Percentiles rank a stretch among this genome's conserved stretches.
These are phyloP conservation scores for Drosophila ustulata DNA, from an alignment of 2,888 invertebrate genomes.

Conservation along the genomic window DNA sequence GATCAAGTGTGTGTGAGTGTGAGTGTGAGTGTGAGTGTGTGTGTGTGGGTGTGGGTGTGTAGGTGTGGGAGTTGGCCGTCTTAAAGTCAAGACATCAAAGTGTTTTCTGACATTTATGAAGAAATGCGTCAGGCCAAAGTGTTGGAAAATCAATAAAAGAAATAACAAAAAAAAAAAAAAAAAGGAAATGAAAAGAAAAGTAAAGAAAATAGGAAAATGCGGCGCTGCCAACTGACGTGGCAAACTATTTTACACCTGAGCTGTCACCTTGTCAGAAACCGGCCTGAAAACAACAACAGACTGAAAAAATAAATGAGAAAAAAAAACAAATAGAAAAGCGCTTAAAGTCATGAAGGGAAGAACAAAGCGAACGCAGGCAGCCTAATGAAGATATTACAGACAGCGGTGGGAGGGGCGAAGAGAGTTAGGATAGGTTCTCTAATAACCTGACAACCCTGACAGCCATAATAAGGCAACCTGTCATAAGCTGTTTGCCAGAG, in stretches of 20 bases:
- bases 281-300: conserved; percentile 33
- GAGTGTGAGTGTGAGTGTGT: conserved; percentile 10
- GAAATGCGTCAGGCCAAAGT: conserved; percentile 55
- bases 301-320: conserved; percentile 21
- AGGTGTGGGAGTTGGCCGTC: conserved; percentile 39
- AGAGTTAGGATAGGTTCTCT: conserved; percentile 32
- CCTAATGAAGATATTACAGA: conserved; percentile 67
- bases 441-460: conserved; percentile 71
- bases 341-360: conserved; percentile 51
- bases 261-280: conserved; percentile 64
- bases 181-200: conserved; percentile 40
- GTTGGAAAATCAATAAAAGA: conserved; percentile 67
- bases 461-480: conserved; percentile 77
- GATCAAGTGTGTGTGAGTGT: conserved; percentile 16
- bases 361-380: conserved; percentile 22
- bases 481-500: conserved; percentile 72
- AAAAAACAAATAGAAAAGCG: conserved; percentile 52
- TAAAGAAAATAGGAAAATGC: conserved; percentile 53
- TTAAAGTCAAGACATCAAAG: conserved; percentile 79
- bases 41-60: conserved; percentile 18
- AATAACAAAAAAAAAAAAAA: conserved; percentile 1
- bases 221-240: conserved; percentile 65
- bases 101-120: conserved; percentile 69
- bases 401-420: neutral
- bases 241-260: conserved; percentile 79